These are phyloP conservation scores for Idaea biselata DNA, from an alignment of 2,888 invertebrate genomes.

Conservation along the genomic window DNA sequence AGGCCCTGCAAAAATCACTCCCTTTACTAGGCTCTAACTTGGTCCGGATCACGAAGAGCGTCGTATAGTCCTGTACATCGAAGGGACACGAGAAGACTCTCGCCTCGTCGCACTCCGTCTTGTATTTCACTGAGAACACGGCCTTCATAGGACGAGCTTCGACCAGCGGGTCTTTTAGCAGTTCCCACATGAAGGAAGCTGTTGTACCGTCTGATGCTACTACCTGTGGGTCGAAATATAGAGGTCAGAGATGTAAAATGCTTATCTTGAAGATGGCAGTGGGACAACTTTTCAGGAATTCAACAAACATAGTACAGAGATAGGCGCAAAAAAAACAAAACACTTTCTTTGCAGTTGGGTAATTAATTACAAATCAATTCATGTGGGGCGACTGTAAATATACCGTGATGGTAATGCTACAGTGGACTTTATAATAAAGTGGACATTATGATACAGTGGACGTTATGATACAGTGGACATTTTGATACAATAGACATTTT, in stretches of 20 bases:
- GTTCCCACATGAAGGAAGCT: conserved; percentile 92
- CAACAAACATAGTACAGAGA: background rate
- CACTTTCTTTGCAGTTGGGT: too few relatives aligned
- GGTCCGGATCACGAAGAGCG: conserved; percentile 90
- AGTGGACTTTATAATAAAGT: too few relatives aligned
- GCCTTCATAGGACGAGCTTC: conserved; percentile 77
- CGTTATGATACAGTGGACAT: too few relatives aligned
- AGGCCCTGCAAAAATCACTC: conserved; percentile 92
- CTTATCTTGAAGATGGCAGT: too few relatives aligned
- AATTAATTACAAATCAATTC: too few relatives aligned
- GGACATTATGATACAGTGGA: too few relatives aligned
- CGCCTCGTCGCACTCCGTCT: conserved; percentile 49
- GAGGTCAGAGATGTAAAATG: too few relatives aligned
- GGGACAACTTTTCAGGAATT: background rate
- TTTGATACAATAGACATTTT: too few relatives aligned
- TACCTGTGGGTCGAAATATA: conserved; percentile 59
- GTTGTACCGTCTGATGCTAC: conserved; percentile 86
- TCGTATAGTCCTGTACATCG: conserved; percentile 91
- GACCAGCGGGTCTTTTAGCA: conserved; percentile 83
- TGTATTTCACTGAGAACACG: conserved; percentile 62
- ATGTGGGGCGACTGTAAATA: too few relatives aligned
- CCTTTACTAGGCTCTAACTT: conserved; percentile 89
- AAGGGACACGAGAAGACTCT: conserved; percentile 85
- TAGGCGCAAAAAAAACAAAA: too few relatives aligned
- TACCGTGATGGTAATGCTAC: too few relatives aligned